Conservation (phyloP, 2,888 invertebrate genomes). For the Malacosoma neustria region DNA sequence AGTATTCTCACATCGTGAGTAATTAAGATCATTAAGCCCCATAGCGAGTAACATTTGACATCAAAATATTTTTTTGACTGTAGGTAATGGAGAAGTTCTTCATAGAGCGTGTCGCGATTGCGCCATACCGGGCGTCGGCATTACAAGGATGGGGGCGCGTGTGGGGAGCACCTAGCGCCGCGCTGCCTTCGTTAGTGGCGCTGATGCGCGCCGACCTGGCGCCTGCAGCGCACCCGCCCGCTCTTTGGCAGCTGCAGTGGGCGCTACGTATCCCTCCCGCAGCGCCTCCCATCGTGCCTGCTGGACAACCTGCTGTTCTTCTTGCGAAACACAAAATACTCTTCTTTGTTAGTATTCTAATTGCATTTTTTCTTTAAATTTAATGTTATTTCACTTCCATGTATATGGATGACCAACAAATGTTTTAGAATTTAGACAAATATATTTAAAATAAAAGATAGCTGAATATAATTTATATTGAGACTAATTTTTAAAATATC, state of each 20-base stretch:
- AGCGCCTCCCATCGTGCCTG: constrained; percentile 90
- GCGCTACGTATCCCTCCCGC: constrained; percentile 94
- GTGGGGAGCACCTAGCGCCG: constrained; percentile 88
- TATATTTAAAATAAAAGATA: too few species aligned
- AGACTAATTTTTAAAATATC: too few species aligned
- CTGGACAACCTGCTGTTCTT: constrained; percentile 90
- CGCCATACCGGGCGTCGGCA: constrained; percentile 93
- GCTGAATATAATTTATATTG: too few species aligned
- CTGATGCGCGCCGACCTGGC: constrained; percentile 82
- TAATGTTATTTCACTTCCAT: background rate
- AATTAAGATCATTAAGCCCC: too few species aligned
- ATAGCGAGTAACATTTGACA: too few species aligned
- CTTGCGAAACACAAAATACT: constrained; percentile 91
- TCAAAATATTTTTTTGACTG: too few species aligned
- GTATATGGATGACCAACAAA: too few species aligned
- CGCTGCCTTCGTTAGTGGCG: constrained; percentile 93
- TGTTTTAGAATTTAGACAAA: too few species aligned
- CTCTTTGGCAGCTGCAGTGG: constrained; percentile 93
- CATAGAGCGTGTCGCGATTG: constrained; percentile 89
- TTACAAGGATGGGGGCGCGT: constrained; percentile 90
- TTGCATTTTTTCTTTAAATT: constrained; percentile 1
- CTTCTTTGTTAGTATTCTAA: constrained; percentile 85
- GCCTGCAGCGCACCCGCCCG: constrained; percentile 53
- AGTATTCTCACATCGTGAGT: too few species aligned
- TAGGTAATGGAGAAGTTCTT: constrained; percentile 94